A percentile compares a stretch with the other conserved stretches of the same genome.
Evolutionary conservation across 2,888 invertebrate species (phyloP).

Genomic region (Allophyes oxyacanthae): DNA sequence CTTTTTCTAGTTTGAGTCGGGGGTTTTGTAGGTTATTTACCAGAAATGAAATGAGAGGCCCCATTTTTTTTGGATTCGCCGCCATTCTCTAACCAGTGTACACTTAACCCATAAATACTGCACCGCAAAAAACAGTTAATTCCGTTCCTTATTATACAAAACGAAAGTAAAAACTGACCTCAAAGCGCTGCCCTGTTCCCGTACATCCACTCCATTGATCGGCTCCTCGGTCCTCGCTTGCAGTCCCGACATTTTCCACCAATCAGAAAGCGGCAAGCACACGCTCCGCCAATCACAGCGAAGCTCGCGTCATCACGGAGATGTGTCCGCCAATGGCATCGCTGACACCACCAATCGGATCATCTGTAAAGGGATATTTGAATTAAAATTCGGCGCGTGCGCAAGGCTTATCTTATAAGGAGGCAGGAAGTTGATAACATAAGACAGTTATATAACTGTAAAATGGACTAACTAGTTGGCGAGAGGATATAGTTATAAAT

Average conservation of each 20-base stretch:
- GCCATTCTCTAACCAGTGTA: not conserved
- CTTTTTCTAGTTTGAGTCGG: too few species aligned
- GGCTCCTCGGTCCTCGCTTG: slow-evolving; percentile 80
- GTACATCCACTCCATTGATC: slow-evolving; percentile 85
- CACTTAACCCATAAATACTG: slow-evolving; percentile 3
- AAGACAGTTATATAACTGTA: slow-evolving; percentile 70
- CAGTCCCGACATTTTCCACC: slow-evolving; percentile 85
- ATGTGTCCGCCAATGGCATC: slow-evolving; percentile 65
- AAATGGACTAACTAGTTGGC: slow-evolving; percentile 52
- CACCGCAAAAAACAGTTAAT: slow-evolving; percentile 24
- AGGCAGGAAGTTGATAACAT: slow-evolving; percentile 45
- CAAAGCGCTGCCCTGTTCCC: slow-evolving; percentile 85
- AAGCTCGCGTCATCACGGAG: slow-evolving; percentile 57
- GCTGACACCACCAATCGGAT: slow-evolving; percentile 39
- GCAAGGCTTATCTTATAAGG: slow-evolving; percentile 51
- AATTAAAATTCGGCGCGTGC: slow-evolving; percentile 57
- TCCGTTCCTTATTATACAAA: slow-evolving; percentile 11
- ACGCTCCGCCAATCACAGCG: slow-evolving; percentile 71
- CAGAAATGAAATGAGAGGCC: too few species aligned
- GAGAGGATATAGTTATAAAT: slow-evolving; percentile 52
- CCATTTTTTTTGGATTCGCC: not conserved
- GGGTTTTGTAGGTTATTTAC: too few species aligned
- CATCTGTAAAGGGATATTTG: slow-evolving; percentile 52
- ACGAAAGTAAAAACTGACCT: slow-evolving; percentile 70
- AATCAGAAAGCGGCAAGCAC: slow-evolving; percentile 64